Conservation (phyloP, 2,888 invertebrate genomes). For the Archips xylosteana region DNA sequence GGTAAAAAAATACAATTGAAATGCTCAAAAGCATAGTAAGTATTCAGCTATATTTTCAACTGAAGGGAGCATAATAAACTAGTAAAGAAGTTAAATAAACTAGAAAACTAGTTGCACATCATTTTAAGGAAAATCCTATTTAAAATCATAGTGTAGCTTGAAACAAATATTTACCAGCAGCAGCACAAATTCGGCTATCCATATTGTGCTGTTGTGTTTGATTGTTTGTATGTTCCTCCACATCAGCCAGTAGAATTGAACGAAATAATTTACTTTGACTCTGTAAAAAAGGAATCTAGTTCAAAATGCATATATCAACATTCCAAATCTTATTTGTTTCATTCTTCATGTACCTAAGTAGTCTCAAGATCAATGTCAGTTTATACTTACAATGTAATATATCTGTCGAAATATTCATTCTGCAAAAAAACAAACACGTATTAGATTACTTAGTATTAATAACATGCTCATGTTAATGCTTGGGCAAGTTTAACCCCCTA, state of each 20-base stretch:
- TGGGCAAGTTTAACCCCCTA: background rate
- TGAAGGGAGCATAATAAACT: background rate
- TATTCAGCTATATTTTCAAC: background rate
- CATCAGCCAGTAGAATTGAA: conserved; percentile 89
- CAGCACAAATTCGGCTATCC: conserved; percentile 86
- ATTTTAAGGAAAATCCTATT: no score
- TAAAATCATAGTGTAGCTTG: background rate
- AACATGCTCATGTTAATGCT: background rate
- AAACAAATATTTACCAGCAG: conserved; percentile 80
- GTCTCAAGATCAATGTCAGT: background rate
- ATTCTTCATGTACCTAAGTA: background rate
- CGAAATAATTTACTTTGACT: conserved; percentile 85
- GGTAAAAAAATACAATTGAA: background rate
- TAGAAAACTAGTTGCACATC: no score
- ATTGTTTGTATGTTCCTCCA: conserved; percentile 89
- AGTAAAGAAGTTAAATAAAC: background rate
- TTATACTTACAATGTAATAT: conserved; percentile 81
- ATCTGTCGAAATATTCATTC: conserved; percentile 80
- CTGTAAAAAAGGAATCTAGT: conserved; percentile 59
- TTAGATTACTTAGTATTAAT: conserved; percentile 3
- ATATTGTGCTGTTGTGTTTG: conserved; percentile 87
- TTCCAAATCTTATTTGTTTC: background rate
- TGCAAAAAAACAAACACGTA: conserved; percentile 61
- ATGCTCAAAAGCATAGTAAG: background rate
- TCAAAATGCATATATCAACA: background rate